Conservation (phyloP, 2,113 vertebrate species). For the Pseudorectes ferrugineus region DNA sequence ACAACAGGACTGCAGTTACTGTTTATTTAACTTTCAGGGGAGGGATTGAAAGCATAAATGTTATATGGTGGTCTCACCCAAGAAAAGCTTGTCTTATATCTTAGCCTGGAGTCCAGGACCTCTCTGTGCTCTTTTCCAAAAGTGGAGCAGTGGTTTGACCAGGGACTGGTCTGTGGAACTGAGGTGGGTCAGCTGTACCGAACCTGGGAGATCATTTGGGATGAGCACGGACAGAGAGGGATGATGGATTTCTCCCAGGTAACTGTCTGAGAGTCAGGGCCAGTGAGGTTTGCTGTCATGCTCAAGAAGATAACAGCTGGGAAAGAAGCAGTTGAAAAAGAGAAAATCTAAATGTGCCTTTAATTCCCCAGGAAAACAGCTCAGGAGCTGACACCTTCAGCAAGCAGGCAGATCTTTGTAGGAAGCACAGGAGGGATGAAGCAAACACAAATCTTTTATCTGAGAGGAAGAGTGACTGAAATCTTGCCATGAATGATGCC, state of each 20-base stretch:
- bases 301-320: not conserved
- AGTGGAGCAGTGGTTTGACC: not conserved
- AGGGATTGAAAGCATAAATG: not conserved
- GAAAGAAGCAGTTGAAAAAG: not conserved
- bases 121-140: not conserved
- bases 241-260: not conserved
- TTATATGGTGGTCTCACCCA: not conserved
- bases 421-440: not conserved
- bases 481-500: not conserved
- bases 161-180: not conserved
- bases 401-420: not conserved
- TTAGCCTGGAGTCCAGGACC: not conserved
- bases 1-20: not conserved
- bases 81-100: not conserved
- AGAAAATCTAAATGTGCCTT: not conserved
- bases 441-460: not conserved
- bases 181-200: not conserved
- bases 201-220: not conserved
- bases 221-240: fast-evolving
- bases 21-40: not conserved
- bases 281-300: not conserved
- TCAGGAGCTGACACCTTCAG: not conserved
- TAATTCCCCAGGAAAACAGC: not conserved
- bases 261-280: not conserved
- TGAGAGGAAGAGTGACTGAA: not conserved